Base-by-base conservation (phyloP, 2,113 vertebrate species). In the Amphiprion percula region DNA sequence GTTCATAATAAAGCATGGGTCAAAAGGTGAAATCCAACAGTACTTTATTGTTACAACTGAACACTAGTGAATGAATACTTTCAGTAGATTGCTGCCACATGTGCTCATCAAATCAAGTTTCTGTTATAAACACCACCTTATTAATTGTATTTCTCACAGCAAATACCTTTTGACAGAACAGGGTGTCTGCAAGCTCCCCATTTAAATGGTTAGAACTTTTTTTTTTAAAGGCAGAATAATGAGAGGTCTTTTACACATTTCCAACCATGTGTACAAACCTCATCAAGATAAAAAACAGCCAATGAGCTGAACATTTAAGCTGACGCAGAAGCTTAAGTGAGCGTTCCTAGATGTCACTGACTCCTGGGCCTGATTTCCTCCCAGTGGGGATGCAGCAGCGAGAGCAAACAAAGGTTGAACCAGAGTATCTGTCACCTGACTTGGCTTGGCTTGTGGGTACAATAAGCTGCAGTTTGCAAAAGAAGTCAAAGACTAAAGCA, bases 381-480 rank as follows among this genome's bases (percentile, higher is more conserved):
- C 78, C 74, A 2, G 6, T 16, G 60, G 59, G 76, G 67, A 80
- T 69, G 67, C 69, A 71, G 66, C 8, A 37, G 49, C 19, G 74
- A 86, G 85, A 67, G 68, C 79, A 90, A 85, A 79, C 71, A 76
- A 72, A 90, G 88, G 87, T 77, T 79, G 73, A 80, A 44, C 62
- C 49, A 17, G 68, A 37, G 28, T 61, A 70, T 86, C 77, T 1
- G 74, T 87, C 87, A 84, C 72, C 78, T 82, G 83, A 89, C 79
- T 83, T 68, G 55, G 66, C 79, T 74, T 78, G 74, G 66, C 79
- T 74, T 78, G 74, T 74, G 74, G 77, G 67, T 63, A 46, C 44
- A 85, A 62, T 21, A 37, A 0, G 10, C 68, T 77, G 47, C 54
- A 58, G 73, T 75, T 74, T 46, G 46, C 41, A 30, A n/a, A 53